These are phyloP conservation scores for Tringa solitaria DNA, from an alignment of 2,113 vertebrate species.

Conservation along the genomic window DNA sequence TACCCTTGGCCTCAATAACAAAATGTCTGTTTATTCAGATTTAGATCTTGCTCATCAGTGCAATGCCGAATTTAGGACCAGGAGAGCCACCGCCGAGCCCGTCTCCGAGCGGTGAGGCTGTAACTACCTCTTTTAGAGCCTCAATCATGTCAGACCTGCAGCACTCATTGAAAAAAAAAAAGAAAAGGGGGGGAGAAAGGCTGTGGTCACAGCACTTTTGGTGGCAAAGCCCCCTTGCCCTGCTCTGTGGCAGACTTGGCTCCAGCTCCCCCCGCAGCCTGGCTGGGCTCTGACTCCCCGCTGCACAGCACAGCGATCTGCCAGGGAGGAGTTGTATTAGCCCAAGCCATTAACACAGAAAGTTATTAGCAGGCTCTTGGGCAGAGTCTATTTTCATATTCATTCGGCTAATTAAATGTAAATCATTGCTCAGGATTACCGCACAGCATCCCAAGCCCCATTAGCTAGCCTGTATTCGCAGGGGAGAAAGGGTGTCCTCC, in stretches of 20 bases:
- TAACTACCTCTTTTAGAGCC: accelerated
- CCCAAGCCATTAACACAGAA: conserved; percentile 15
- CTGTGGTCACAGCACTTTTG: neutral
- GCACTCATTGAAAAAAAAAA: neutral
- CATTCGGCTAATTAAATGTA: conserved; percentile 36
- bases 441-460: neutral
- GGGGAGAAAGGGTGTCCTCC: neutral
- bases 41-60: neutral
- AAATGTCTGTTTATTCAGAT: neutral
- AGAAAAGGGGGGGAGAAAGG: neutral
- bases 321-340: neutral
- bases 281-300: accelerated
- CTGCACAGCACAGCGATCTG: accelerated
- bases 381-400: conserved; percentile 50
- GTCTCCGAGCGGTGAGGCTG: accelerated
- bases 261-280: neutral
- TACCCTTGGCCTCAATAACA: neutral
- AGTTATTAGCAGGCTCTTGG: conserved; percentile 43
- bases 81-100: neutral
- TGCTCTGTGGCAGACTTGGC: accelerated
- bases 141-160: neutral
- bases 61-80: neutral
- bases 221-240: neutral
- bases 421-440: neutral
- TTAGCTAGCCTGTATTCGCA: neutral